phyloP scores from a whole-genome alignment of 2,113 vertebrate genomes.

The Martes martes region DNA sequence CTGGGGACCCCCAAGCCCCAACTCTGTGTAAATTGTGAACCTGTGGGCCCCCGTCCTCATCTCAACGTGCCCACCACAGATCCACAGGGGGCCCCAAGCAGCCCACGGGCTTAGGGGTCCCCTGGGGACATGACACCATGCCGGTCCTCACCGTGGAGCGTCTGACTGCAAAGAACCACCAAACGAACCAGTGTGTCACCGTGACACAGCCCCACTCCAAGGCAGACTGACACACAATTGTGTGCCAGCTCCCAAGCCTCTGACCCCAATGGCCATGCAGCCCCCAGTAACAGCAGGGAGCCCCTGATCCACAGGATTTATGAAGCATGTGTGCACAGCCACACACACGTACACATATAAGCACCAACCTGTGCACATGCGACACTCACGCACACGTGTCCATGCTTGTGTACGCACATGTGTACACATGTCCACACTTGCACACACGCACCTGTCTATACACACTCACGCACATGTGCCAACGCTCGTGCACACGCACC shows the following conservation, averaged over 20 bases:
- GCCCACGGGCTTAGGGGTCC: neutral
- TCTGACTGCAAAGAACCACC: neutral
- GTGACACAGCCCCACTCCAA: neutral
- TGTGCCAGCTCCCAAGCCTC: neutral
- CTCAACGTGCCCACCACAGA: neutral
- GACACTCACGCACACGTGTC: neutral
- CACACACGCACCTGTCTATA: neutral
- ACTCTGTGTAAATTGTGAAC: neutral
- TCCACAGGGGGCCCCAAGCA: no score
- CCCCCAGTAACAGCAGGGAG: neutral
- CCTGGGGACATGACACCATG: neutral
- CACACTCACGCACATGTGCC: neutral
- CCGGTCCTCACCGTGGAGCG: neutral
- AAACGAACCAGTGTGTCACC: neutral
- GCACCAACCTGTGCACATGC: no score
- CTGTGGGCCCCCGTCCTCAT: neutral
- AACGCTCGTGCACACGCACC: neutral
- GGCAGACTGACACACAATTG: neutral
- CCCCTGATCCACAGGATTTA: neutral
- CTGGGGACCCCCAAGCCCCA: neutral
- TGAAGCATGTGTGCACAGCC: neutral
- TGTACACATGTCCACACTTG: no score
- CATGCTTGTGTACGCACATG: fast-evolving
- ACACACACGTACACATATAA: neutral
- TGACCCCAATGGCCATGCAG: neutral